Conservation (phyloP, 2,888 invertebrate species). For the Alentia gelatinosa region DNA sequence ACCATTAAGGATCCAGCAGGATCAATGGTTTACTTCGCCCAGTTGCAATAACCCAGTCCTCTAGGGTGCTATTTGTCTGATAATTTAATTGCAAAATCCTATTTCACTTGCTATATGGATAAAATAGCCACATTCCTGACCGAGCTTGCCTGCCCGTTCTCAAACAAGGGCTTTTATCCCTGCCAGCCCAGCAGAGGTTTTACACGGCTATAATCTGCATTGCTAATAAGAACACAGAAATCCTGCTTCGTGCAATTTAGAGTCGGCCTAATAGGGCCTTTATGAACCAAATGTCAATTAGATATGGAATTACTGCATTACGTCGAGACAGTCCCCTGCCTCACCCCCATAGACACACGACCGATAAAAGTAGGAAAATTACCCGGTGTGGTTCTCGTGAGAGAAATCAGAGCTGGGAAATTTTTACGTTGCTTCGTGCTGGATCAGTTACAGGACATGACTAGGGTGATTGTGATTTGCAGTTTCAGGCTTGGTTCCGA, state of each 20-base stretch:
- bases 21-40: background rate
- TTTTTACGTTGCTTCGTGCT: too few relatives aligned
- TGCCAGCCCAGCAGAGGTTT: background rate
- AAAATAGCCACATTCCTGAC: background rate
- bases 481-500: too few relatives aligned
- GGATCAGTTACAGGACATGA: too few relatives aligned
- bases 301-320: conserved; percentile 25
- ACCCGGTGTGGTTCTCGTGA: background rate
- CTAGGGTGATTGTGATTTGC: too few relatives aligned
- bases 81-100: background rate
- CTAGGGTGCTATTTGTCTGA: background rate
- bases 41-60: background rate
- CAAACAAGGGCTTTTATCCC: background rate
- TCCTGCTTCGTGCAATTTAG: background rate
- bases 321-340: background rate
- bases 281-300: conserved; percentile 44
- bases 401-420: too few relatives aligned
- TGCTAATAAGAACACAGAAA: conserved; percentile 5
- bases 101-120: background rate
- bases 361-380: background rate
- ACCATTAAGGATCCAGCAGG: background rate
- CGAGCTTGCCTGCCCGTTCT: background rate
- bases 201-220: background rate
- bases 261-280: background rate
- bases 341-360: background rate